Conservation (phyloP, 2,888 invertebrate genomes). For the Icerya purchasi region DNA sequence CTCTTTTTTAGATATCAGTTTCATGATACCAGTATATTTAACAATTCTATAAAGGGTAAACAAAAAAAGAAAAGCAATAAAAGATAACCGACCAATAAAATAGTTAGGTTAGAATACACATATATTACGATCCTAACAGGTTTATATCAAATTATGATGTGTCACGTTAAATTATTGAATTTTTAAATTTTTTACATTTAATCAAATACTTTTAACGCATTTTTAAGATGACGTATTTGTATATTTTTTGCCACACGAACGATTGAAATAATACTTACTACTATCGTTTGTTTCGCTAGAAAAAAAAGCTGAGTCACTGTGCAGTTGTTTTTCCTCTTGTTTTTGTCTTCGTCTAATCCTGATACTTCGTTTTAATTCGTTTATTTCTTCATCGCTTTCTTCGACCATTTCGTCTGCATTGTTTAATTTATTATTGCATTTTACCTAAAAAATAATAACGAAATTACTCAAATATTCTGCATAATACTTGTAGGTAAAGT, state of each 20-base stretch:
- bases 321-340: conserved; percentile 25
- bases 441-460: conserved; percentile 25
- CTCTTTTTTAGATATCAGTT: no score
- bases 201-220: not conserved
- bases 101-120: no score
- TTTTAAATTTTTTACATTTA: not conserved
- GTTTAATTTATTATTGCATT: conserved; percentile 33
- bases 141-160: no score
- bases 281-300: conserved; percentile 4
- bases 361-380: conserved; percentile 38
- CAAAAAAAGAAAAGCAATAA: no score
- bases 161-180: no score
- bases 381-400: conserved; percentile 44
- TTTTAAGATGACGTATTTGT: no score
- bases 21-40: no score
- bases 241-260: not conserved
- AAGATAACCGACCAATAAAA: no score
- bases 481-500: not conserved
- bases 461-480: not conserved
- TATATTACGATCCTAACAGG: no score
- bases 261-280: not conserved
- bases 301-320: not conserved
- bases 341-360: conserved; percentile 34
- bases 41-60: no score
- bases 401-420: conserved; percentile 30